Evolutionary conservation across 2,113 vertebrate genomes (phyloP), one percentile per base, ranked within the genome.

Genomic region (Atrichornis clamosus): DNA sequence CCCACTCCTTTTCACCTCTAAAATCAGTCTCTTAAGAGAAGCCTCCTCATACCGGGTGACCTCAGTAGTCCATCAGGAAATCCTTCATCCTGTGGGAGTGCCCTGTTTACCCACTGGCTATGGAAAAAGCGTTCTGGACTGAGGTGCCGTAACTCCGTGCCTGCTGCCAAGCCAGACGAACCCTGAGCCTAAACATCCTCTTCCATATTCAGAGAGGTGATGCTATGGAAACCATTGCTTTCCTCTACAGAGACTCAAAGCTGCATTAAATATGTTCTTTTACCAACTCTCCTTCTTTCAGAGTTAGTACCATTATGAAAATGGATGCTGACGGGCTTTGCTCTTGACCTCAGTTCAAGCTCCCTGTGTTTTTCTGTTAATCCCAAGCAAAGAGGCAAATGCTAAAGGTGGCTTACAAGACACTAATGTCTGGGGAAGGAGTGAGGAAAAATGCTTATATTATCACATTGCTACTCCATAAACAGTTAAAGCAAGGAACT

Each of bases 281-380:
- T 58, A 84, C 53, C 53, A 85, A 55, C 50, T 85, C 93, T 63
- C 58, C 37, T 75, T 81, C 53, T 50, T 87, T 85, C 46, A 69
- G 0, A 39, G 41, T 35, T 91, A 65, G 58, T n/a, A 72, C 60
- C 49, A 79, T 87, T 73, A 92, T 65, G 69, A 93, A 91, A 91
- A 94, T 42, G 50, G 46, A 94, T 90, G 84, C 87, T 79, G 53
- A 83, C 1, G 1, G 56, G 52, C 47, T 93, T 87, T 91, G 87
- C 74, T 93, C 81, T 73, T 93, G 84, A 95, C 91, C 93, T 87
- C 79, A 70, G 84, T 89, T 93, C 84, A 96, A 85, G 70, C 75
- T 89, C 81, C 73, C 67, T n/a, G 42, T 79, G 41, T 76, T 90
- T 90, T 84, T 33, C 70, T 37, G 26, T 89, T 87, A 90, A 90